Evolutionary conservation across 2,113 vertebrate genomes (phyloP), one percentile per base, ranked within the genome.

Genomic region (Gallinago jamesoni): DNA sequence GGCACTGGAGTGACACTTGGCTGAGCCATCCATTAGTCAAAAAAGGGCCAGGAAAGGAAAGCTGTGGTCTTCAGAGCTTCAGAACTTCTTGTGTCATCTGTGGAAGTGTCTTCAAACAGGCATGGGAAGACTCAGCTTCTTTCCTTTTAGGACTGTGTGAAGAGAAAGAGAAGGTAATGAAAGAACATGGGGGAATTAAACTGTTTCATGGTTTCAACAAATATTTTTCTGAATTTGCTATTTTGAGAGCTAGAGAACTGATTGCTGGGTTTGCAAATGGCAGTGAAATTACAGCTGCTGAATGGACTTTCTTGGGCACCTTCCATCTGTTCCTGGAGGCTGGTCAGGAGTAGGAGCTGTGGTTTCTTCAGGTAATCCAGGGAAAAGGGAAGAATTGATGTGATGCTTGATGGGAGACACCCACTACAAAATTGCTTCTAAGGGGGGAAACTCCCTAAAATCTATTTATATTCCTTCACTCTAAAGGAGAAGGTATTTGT

Each of bases 91-190:
- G 41, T 0, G 0, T 63, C 35, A 4, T 37, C 50, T 56, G 27
- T 77, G 70, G 35, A 35, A 25, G 9, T 6, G 18, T 83, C 75
- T 76, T 98, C 98, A 98, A 39, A 98, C 97, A 13, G 98, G 98
- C 98, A 98, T 95, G 35, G 98, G 98, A 50, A 98, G 98, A 47
- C 98, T 98, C 86, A 98, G 69, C 91, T 98, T 98, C 97, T 98
- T 98, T 83, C 98, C 98, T 93, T 98, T 98, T 57, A 98, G 97
- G 67, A 98, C 98, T 98, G 69, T 17, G 37, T 20, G 73, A 79
- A 64, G 43, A 83, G 73, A 85, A 85, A 60, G 64, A 85, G 67
- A 97, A 91, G 12, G 57, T 24, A 59, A 48, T 81, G 56, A 82
- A 62, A 28, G 33, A 53, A 75, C 23, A 19, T 13, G 1, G 12